Percentiles rank a stretch among this genome's conserved stretches.
Conservation (phyloP, 2,888 invertebrate genomes). For the Prosapia bicincta region DNA sequence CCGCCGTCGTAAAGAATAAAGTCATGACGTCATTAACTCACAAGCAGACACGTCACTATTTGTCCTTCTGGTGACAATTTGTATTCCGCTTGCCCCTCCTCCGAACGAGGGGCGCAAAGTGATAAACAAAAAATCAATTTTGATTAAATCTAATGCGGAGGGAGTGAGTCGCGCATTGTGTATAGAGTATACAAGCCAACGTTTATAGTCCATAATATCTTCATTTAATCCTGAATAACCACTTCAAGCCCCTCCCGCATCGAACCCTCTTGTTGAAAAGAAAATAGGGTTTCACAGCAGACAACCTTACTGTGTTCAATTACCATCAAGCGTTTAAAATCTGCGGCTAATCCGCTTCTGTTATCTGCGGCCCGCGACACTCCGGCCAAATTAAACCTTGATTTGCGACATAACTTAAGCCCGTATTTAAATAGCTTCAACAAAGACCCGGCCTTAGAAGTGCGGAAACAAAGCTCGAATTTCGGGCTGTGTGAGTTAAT, state of each 20-base stretch:
- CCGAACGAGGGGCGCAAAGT: conserved; percentile 38
- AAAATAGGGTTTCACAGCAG: conserved; percentile 28
- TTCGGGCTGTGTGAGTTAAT: too few species aligned
- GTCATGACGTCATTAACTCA: not conserved
- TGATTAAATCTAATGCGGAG: conserved; percentile 35
- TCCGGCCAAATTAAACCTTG: conserved; percentile 26
- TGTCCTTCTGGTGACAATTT: not conserved
- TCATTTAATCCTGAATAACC: conserved; percentile 37
- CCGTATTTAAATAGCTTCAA: not conserved
- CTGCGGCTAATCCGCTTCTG: conserved; percentile 26
- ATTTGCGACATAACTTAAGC: conserved; percentile 23
- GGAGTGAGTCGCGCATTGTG: conserved; percentile 32
- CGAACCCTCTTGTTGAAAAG: conserved; percentile 20
- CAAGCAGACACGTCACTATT: not conserved
- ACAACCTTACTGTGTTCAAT: conserved; percentile 24
- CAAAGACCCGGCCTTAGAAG: not conserved
- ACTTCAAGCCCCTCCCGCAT: conserved; percentile 28
- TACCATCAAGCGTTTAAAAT: conserved; percentile 30
- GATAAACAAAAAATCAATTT: conserved; percentile 38
- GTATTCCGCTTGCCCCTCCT: conserved; percentile 3
- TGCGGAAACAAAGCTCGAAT: not conserved
- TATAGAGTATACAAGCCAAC: conserved; percentile 47
- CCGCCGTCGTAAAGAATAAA: too few species aligned
- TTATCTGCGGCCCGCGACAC: conserved; percentile 17
- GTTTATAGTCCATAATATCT: conserved; percentile 44